Base-by-base conservation (phyloP, 2,888 invertebrate genomes). In the Andrena haemorrhoa region DNA sequence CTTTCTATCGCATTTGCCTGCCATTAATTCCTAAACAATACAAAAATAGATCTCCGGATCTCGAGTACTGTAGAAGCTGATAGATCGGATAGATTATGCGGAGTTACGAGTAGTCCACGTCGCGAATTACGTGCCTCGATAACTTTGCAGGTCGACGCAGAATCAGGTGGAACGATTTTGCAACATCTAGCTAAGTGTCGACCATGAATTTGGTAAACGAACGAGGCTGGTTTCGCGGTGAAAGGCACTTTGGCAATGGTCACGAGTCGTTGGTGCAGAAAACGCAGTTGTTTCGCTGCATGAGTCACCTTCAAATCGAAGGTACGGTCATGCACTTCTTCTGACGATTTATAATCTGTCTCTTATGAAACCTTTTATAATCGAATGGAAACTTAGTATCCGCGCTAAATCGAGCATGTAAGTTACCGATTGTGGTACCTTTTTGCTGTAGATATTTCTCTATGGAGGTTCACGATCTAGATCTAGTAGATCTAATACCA, bases 211-310 rank as follows among this genome's bases (percentile, higher is more conserved):
- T 35, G 10, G 58, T 49, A 83, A 68, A 83, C 82, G 72, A 83
- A 77, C 76, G 82, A 86, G 82, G 83, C 84, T 74, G 86, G 85
- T 88, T 81, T 74, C 79, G 85, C 76, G 83, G 88, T 88, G 87
- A 88, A 88, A 89, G 86, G 87, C 83, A 79, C 29, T 41, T 47
- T 29, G 53, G 68, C 56, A 76, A 75, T 61, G 60, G 61, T 72
- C 41, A 69, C 60, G 69, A 84, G 65, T 85, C 79, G 69, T 56
- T 75, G 66, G 65, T 12, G 69, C 65, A 41, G 75, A 82, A 79
- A 79, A 79, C 72, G 51, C 51, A 51, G n/a, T 4, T 33, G 49
- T 82, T 68, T 73, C 29, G 51, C 35, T 41, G 26, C 20, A 16
- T 20, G 49, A 35, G 47, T 63, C 53, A 35, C 16, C 8, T 66